Evolutionary conservation across 64 coral and sea anemone species (phyloP), one percentile per base, ranked within the genome.

Genomic region (Montipora efflorescens): DNA sequence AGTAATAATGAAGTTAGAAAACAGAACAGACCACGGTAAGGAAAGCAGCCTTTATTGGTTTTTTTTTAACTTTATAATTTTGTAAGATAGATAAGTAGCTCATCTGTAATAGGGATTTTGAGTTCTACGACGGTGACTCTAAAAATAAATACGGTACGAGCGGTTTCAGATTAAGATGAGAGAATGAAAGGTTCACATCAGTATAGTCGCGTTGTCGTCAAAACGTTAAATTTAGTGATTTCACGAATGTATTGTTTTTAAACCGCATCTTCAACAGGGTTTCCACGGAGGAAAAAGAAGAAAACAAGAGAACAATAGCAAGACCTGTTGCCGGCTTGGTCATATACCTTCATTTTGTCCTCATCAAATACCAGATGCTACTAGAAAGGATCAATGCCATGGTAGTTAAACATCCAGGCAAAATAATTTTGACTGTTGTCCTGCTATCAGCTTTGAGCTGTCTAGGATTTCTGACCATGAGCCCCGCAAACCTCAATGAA

Each of bases 351-450:
- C 95, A 92, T 50, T 67, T 83, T 71, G 84, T 91, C 18, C 85
- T 92, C 43, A 71, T 92, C 80, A 92, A 96, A 92, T 96, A 71
- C 79, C 95, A 96, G 78, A 89, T 69, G 84, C 3, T 79, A 51
- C 74, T 96, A 55, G 95, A 96, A 59, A 96, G 90, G 84, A 13
- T 83, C n/a, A 84, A 85, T 5, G 58, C 74, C n/a, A 5, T 92
- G 28, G 81, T 96, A 55, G 85, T 68, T 18, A 86, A 87, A 76
- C 59, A 92, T 79, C 95, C 95, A 18, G 55, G 47, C 23, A 59
- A 87, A 25, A 79, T 89, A 18, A 50, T 93, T 7, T 14, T 90
- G 11, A 49, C 82, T 15, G 18, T 79, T 12, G 52, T 90, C 19
- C 47, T 93, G 50, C 74, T 88, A 7, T 66, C 92, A 80, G 44